Conservation (phyloP, 1,140 invertebrate genomes). For the Hypothenemus hampei region DNA sequence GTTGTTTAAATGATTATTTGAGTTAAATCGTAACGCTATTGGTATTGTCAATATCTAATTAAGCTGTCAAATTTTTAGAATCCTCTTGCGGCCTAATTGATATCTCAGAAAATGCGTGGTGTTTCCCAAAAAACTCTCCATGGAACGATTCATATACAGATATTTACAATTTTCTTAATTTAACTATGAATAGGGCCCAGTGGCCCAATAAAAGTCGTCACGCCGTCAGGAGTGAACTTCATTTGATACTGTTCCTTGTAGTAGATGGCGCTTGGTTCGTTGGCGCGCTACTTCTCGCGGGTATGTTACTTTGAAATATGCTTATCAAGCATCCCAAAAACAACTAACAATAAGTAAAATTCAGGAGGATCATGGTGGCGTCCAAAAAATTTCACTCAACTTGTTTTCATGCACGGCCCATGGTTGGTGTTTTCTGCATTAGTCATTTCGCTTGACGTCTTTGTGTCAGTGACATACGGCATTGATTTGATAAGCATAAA, state of each 20-base stretch:
- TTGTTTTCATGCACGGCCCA: conserved; percentile 30
- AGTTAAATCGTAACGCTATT: background rate
- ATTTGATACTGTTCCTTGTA: conserved; percentile 23
- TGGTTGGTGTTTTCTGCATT: conserved; percentile 24
- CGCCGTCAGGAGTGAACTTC: conserved; percentile 15
- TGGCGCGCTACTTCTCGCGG: conserved; percentile 18
- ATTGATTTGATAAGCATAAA: conserved; percentile 28
- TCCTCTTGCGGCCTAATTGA: conserved; percentile 8
- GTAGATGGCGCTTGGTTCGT: conserved; percentile 26
- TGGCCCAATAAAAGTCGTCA: conserved; percentile 13
- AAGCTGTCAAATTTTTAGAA: conserved; percentile 4
- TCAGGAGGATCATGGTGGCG: conserved; percentile 20
- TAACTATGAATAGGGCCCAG: conserved; percentile 14
- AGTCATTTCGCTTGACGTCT: conserved; percentile 27
- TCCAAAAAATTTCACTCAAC: conserved; percentile 25
- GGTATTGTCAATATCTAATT: background rate
- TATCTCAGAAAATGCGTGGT: background rate
- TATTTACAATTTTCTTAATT: conserved; percentile 5
- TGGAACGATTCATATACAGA: background rate
- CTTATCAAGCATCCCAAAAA: background rate
- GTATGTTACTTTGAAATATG: conserved; percentile 8
- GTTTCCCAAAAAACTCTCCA: background rate
- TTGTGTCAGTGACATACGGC: conserved; percentile 28
- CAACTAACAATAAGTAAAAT: too few relatives aligned
- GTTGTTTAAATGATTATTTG: conserved; percentile 6